These are phyloP conservation scores for Aspidiotus destructor DNA, from an alignment of 2,888 invertebrate species.

Conservation along the genomic window DNA sequence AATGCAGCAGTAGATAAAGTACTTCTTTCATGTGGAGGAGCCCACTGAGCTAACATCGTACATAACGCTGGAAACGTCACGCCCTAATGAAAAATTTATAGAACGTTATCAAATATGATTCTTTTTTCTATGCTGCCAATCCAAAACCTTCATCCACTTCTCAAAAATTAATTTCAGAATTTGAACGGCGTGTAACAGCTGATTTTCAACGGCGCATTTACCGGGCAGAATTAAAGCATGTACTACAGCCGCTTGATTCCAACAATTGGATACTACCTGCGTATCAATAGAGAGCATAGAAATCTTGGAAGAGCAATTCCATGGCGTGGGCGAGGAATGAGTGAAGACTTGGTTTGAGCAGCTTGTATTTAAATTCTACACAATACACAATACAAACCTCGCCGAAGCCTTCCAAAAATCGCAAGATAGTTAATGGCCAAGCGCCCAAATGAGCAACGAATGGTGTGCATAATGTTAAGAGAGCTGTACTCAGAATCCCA, in stretches of 20 bases:
- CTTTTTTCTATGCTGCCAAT: no score
- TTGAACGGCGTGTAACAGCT: no score
- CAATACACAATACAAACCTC: slow-evolving; percentile 42
- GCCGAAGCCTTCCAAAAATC: slow-evolving; percentile 48
- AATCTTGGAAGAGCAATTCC: no score
- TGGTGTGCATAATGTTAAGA: slow-evolving; percentile 45
- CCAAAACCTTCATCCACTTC: no score
- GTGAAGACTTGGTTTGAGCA: no score
- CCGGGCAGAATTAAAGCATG: no score
- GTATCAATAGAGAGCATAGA: no score
- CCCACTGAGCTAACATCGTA: slow-evolving; percentile 42
- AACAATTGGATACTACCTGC: no score
- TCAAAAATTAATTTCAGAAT: no score
- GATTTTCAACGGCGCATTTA: no score
- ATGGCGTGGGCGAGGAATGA: no score
- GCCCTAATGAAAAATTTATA: slow-evolving; percentile 37
- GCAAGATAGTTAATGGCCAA: slow-evolving; percentile 46
- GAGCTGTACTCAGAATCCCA: slow-evolving; percentile 43
- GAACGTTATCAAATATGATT: neutral
- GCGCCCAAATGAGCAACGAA: slow-evolving; percentile 42
- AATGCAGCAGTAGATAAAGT: slow-evolving; percentile 41
- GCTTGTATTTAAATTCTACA: neutral
- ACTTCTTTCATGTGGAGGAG: slow-evolving; percentile 42
- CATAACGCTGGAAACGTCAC: slow-evolving; percentile 44
- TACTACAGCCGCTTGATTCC: no score